Evolutionary conservation across 2,113 vertebrate genomes (phyloP), one percentile per base, ranked within the genome.

Genomic region (Petrocephalus zakoni): DNA sequence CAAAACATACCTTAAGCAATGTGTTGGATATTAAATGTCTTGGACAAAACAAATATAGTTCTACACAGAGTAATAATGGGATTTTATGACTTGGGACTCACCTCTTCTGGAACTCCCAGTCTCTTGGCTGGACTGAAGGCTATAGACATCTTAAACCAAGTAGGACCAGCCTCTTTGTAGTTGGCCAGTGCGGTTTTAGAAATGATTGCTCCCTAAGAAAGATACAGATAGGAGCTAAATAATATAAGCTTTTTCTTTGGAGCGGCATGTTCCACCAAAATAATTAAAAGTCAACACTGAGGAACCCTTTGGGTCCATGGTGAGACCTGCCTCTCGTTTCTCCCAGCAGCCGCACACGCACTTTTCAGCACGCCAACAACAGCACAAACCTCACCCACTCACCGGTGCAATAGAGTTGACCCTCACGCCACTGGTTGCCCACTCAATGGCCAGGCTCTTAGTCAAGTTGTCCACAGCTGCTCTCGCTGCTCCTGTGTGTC

Each of bases 401-500:
- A 99, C 98, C 29, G 97, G 98, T 13, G 97, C 96, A 29, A 99
- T 90, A 0, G 96, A 93, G 81, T 99, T 99, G 92, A 99, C 92
- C 89, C 98, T 90, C 13, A 99, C 93, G 52, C 98, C 97, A 0
- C 94, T 96, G 53, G 87, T 75, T 8, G 98, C 97, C 98, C 98
- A 99, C 87, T 97, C 97, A 10, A 98, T 90, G 87, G 98, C 96
- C 87, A 99, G 94, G 88, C 92, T 95, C 93, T 98, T 99, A 25
- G 97, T 97, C 11, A 99, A 92, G 88, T 96, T 98, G 90, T 96
- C 93, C 92, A 99, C 97, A 0, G 94, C 98, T 42, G 95, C 97
- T 92, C 98, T 96, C 0, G 98, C 97, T 86, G 98, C 98, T 93
- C 94, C 97, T 4, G 95, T 93, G 88, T 99, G 98, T 55, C 98